Base-by-base conservation (phyloP, 2,797 vertebrate genomes). In the Tokudaia tokunoshimensis region DNA sequence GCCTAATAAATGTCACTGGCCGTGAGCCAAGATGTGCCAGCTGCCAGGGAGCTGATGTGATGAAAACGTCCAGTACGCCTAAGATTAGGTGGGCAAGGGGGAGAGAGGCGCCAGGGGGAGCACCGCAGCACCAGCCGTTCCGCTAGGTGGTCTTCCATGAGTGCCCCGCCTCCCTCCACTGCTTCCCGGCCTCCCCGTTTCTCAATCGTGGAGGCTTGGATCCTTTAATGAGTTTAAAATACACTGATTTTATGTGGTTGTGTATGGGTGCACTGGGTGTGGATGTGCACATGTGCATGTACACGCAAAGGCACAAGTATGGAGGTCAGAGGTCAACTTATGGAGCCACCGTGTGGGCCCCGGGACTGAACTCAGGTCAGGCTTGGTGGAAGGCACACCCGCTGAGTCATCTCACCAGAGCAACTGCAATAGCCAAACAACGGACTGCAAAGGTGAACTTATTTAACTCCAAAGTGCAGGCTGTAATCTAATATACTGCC, bases 111-210 rank as follows among this genome's bases (percentile, higher is more conserved):
- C 6, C 1, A 4, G 11, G 24, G 15, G n/a, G 52, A 50, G 47
- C 5, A 34, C 3, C 1, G n/a, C 29, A n/a, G 5, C 29, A 26
- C 74, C 61, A 26, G 61, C 61, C 8, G 41, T 20, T 5, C 4
- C 0, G 55, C 22, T 4, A 31, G 44, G 2, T 1, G 11, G 37
- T 8, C 17, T 3, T 17, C 1, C 15, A 13, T 50, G 7, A 12
- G 19, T 4, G 17, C 3, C 12, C n/a, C 20, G 7, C 9, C 55
- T 0, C 8, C 22, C 74, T 26, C n/a, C 29, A 57, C 6, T 34
- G 9, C 34, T 4, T 10, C 10, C 11, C 41, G 13, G 50, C 59
- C 20, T 4, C 26, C 57, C 22, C 3, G 9, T 3, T 12, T 37
- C 24, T 63, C 17, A 50, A 26, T 0, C 14, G 41, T 15, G 24